phyloP scores from a whole-genome alignment of 1,140 invertebrate species.

The Telenomus remus region DNA sequence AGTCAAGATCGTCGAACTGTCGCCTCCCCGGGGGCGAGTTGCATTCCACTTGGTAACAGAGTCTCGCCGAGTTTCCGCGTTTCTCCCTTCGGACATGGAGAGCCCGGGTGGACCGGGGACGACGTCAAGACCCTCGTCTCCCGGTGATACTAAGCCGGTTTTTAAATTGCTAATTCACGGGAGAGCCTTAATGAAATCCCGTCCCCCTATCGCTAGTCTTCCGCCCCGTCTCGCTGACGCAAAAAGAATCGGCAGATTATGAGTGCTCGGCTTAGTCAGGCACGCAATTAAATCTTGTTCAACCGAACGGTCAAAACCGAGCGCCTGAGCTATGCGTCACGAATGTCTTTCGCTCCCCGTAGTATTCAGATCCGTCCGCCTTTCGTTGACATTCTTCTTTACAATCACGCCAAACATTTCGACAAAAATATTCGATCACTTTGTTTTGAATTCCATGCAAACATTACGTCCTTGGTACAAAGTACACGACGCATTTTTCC shows the following conservation, averaged over 20 bases:
- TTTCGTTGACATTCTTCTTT: conserved; percentile 7
- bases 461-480: conserved; percentile 7
- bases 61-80: conserved; percentile 42
- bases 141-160: conserved; percentile 61
- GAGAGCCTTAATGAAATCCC: conserved; percentile 64
- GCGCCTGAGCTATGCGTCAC: conserved; percentile 11
- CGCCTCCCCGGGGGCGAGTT: conserved; percentile 7
- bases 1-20: conserved; percentile 35
- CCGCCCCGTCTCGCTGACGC: conserved; percentile 30
- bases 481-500: conserved; percentile 14
- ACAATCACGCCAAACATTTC: conserved; percentile 19
- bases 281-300: conserved; percentile 60
- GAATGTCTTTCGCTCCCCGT: conserved; percentile 4
- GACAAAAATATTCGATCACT: conserved; percentile 16
- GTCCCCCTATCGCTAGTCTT: conserved; percentile 49
- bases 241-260: conserved; percentile 62
- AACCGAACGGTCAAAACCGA: conserved; percentile 56
- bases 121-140: conserved; percentile 35
- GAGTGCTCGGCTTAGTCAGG: conserved; percentile 52
- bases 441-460: conserved; percentile 25
- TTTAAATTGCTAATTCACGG: conserved; percentile 68
- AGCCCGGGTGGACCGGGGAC: conserved; percentile 37
- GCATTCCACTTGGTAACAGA: conserved; percentile 42
- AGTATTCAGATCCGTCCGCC: conserved; percentile 19
- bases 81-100: conserved; percentile 27